Conservation (phyloP, 2,888 invertebrate species). For the Arge pagana region DNA sequence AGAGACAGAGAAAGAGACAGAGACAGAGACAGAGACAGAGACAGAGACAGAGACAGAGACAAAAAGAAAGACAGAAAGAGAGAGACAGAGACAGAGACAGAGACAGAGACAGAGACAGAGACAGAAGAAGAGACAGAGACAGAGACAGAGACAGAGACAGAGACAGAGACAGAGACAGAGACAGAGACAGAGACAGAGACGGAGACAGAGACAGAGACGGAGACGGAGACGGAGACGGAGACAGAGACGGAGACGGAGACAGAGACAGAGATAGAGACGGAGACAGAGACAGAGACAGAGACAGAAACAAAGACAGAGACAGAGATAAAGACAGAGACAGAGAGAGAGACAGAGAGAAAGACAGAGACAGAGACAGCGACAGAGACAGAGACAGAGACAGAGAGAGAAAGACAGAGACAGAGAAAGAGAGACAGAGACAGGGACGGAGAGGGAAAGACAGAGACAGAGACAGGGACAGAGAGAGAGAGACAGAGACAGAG, state of each 20-base stretch:
- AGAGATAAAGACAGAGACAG: too few species aligned
- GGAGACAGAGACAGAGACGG: too few species aligned
- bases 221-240: too few species aligned
- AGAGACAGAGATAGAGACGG: too few species aligned
- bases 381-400: constrained; percentile 8
- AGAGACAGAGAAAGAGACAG: not conserved
- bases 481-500: not conserved
- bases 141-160: constrained; percentile 12
- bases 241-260: too few species aligned
- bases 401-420: constrained; percentile 1
- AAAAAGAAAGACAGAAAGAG: too few species aligned
- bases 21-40: not conserved
- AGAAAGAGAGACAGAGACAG: too few species aligned
- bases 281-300: too few species aligned
- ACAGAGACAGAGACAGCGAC: constrained; percentile 4
- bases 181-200: not conserved
- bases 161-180: not conserved
- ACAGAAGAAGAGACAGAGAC: constrained; percentile 8
- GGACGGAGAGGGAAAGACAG: too few species aligned
- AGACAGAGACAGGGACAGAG: too few species aligned
- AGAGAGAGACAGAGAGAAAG: too few species aligned
- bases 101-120: constrained; percentile 6
- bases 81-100: not conserved
- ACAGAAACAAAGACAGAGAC: too few species aligned
- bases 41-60: not conserved